Evolutionary conservation across 2,797 vertebrate species (phyloP).

Genomic region (Nyctibius grandis): DNA sequence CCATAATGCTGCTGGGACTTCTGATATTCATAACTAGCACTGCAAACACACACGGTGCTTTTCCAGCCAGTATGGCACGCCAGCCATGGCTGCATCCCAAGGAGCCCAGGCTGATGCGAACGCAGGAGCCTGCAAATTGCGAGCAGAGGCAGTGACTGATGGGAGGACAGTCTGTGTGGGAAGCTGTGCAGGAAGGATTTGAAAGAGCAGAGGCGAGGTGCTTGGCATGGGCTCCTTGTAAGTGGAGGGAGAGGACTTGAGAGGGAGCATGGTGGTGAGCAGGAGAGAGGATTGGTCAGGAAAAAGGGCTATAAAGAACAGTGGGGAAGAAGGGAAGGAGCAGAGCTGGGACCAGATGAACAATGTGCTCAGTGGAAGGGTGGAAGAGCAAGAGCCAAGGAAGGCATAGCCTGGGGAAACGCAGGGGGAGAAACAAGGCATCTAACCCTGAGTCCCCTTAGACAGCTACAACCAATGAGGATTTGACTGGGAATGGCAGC

Average conservation of each 20-base stretch:
- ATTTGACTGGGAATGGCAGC: not conserved
- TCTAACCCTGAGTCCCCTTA: not conserved
- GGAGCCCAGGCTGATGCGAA: not conserved
- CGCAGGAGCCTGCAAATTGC: not conserved
- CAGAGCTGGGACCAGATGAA: not conserved
- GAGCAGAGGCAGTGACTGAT: not conserved
- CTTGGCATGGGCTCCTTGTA: not conserved
- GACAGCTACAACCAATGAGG: not conserved
- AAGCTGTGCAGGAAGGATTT: not conserved
- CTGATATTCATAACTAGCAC: not conserved
- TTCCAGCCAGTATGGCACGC: not conserved
- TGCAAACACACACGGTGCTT: not conserved
- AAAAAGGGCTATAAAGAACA: not conserved
- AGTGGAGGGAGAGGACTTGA: not conserved
- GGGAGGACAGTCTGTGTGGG: fast-evolving
- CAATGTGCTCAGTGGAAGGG: fast-evolving
- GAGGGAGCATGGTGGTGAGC: not conserved
- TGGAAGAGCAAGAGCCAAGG: not conserved
- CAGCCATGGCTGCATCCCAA: not conserved
- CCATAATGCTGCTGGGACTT: not conserved
- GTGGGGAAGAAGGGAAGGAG: not conserved
- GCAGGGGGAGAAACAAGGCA: fast-evolving
- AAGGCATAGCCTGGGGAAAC: not conserved
- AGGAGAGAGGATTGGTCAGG: not conserved
- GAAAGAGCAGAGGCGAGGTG: not conserved